Percentiles rank a stretch among this genome's conserved stretches.
phyloP scores from a whole-genome alignment of 92 coral and sea anemone genomes.

The Muricea muricata region DNA sequence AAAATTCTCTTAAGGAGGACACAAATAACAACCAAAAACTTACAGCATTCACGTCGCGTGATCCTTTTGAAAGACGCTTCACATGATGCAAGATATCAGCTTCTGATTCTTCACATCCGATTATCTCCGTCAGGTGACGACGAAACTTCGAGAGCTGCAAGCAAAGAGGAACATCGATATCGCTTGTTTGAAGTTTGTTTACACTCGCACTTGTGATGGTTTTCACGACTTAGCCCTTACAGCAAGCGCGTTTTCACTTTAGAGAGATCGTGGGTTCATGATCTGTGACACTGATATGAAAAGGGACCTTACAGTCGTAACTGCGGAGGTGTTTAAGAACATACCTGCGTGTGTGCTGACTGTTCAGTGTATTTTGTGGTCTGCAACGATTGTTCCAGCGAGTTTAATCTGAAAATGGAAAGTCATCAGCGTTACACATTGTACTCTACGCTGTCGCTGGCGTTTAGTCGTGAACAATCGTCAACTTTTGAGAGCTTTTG shows the following conservation, averaged over 20 bases:
- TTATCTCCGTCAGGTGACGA: conserved; percentile 24
- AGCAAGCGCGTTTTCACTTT: too few relatives aligned
- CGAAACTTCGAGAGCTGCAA: conserved; percentile 19
- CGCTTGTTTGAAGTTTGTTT: too few relatives aligned
- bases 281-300: too few relatives aligned
- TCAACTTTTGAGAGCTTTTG: too few relatives aligned
- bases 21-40: background rate
- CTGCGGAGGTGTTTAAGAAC: too few relatives aligned
- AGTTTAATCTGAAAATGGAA: conserved; percentile 62
- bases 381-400: conserved; percentile 83
- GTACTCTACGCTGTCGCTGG: too few relatives aligned
- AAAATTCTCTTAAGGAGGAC: too few relatives aligned
- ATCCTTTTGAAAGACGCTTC: conserved; percentile 9
- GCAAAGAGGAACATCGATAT: background rate
- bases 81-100: conserved; percentile 25
- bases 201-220: too few relatives aligned
- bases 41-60: conserved; percentile 31
- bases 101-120: conserved; percentile 31
- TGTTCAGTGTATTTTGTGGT: conserved; percentile 89
- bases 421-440: background rate
- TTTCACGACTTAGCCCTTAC: too few relatives aligned
- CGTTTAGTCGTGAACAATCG: too few relatives aligned
- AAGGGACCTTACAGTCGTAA: too few relatives aligned
- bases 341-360: conserved; percentile 79
- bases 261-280: too few relatives aligned